A percentile compares a stretch with the other conserved stretches of the same genome.
phyloP scores from a whole-genome alignment of 2,797 vertebrate species.

The Oceanodroma leucorhoa region DNA sequence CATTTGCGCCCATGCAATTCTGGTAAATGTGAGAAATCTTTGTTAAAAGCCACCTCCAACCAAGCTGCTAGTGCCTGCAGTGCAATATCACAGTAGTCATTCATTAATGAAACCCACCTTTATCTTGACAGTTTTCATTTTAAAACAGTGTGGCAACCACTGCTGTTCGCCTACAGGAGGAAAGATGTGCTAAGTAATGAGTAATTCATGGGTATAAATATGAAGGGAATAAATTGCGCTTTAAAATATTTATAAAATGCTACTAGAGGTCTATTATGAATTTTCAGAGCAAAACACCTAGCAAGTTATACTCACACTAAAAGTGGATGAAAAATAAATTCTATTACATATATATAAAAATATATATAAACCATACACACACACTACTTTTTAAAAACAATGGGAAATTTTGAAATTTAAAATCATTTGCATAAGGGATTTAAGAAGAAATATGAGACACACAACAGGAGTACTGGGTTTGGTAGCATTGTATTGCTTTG shows the following conservation, averaged over 20 bases:
- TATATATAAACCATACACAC: background rate
- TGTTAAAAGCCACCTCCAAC: background rate
- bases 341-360: background rate
- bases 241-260: constrained; percentile 71
- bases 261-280: background rate
- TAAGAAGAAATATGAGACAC: background rate
- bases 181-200: background rate
- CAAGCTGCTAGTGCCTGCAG: background rate
- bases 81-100: background rate
- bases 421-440: background rate
- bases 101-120: constrained; percentile 31
- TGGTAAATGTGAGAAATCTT: background rate
- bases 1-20: background rate
- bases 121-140: constrained; percentile 8
- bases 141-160: background rate
- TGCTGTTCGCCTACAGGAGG: constrained; percentile 15
- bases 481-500: background rate
- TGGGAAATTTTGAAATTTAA: background rate
- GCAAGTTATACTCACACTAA: background rate
- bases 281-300: background rate
- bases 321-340: background rate
- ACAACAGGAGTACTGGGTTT: background rate
- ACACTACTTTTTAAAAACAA: background rate
- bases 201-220: constrained; percentile 32
- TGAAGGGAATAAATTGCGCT: constrained; percentile 47